A percentile compares a stretch with the other conserved stretches of the same genome.
Evolutionary conservation across 2,113 vertebrate genomes (phyloP).

Genomic region (Mesembrinibis cayennensis): DNA sequence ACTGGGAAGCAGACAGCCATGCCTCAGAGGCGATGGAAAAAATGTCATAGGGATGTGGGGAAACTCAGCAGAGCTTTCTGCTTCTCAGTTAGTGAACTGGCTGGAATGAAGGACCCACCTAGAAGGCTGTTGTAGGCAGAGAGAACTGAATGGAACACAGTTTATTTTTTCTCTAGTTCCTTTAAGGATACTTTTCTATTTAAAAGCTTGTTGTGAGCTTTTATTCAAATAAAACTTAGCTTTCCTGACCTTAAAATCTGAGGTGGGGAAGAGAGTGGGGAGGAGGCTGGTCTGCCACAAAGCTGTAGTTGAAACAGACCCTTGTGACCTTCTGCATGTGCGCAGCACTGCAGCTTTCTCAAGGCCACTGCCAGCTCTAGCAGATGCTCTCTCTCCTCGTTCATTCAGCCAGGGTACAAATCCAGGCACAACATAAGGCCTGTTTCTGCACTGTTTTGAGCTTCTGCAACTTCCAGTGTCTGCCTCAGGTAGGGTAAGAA

Average conservation of each 20-base stretch:
- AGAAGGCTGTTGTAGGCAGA: neutral
- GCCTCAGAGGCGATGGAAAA: neutral
- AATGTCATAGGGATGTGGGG: neutral
- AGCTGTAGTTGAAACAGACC: neutral
- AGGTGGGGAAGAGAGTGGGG: neutral
- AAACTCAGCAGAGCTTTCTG: neutral
- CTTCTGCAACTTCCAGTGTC: neutral
- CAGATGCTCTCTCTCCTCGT: neutral
- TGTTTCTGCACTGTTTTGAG: neutral
- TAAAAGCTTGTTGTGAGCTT: neutral
- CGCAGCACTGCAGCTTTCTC: neutral
- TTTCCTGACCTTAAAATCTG: neutral
- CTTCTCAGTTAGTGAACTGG: neutral
- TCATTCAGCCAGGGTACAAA: neutral
- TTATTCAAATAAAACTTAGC: neutral
- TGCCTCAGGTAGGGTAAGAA: neutral
- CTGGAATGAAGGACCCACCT: neutral
- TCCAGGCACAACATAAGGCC: neutral
- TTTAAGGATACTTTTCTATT: neutral
- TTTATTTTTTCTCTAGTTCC: neutral
- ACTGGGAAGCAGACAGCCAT: neutral
- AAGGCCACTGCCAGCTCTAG: neutral
- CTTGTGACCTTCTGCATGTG: accelerated
- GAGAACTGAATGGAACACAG: neutral
- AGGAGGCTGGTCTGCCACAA: neutral